Conservation (phyloP, 2,113 vertebrate species). For the Mirza zaza region DNA sequence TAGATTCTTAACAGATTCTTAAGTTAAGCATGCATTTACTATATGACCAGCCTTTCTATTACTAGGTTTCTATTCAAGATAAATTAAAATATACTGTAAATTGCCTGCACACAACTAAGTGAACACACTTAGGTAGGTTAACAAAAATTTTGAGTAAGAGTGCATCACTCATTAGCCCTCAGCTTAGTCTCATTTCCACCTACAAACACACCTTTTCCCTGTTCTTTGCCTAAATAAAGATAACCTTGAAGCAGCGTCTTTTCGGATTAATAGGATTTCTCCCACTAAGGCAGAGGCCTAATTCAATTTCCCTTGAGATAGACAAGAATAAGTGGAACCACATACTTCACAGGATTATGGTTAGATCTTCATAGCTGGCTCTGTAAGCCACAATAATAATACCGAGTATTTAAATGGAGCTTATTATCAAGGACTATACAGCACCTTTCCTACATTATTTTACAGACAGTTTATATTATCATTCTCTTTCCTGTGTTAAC, state of each 20-base stretch:
- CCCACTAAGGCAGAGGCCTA: too few relatives aligned
- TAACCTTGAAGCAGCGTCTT: not conserved
- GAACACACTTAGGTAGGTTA: not conserved
- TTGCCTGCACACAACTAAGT: not conserved
- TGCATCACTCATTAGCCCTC: not conserved
- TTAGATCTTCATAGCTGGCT: not conserved
- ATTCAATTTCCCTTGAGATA: not conserved
- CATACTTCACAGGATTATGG: not conserved
- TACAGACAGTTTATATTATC: not conserved
- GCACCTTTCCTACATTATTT: not conserved
- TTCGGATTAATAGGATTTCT: not conserved
- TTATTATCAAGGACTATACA: not conserved
- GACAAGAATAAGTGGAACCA: not conserved
- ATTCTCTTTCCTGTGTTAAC: not conserved
- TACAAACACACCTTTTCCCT: not conserved
- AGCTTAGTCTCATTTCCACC: not conserved
- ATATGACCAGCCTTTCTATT: not conserved
- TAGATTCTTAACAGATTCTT: not conserved
- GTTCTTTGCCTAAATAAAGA: not conserved
- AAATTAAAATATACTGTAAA: too few relatives aligned
- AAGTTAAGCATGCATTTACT: not conserved
- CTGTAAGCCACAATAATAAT: not conserved
- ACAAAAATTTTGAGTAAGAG: not conserved
- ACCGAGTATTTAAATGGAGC: not conserved
- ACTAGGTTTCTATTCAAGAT: too few relatives aligned